Evolutionary conservation across 1,140 invertebrate genomes (phyloP).

Genomic region (Pseudomyrmex sp.): DNA sequence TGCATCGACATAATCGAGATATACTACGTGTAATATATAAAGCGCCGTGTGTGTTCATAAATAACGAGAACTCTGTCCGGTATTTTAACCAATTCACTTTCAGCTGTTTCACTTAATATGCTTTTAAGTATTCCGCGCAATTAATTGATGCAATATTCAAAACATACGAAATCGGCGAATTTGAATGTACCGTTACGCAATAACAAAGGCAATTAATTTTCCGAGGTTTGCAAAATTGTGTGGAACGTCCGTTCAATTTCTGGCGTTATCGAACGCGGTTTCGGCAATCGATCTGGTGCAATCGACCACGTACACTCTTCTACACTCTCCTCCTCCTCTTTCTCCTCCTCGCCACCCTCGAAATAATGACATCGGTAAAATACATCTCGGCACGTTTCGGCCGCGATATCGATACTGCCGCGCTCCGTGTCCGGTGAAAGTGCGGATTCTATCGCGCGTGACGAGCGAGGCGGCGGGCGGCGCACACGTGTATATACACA

Average conservation of each 20-base stretch:
- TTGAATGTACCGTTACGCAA: background rate
- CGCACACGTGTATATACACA: background rate
- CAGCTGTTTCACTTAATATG: background rate
- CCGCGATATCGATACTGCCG: conserved; percentile 34
- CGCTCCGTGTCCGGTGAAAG: conserved; percentile 30
- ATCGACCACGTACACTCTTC: background rate
- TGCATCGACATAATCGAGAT: background rate
- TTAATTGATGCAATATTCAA: background rate
- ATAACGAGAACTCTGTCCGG: background rate
- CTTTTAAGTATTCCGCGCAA: background rate
- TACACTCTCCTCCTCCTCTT: background rate
- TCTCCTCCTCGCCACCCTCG: background rate
- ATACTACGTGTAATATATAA: background rate
- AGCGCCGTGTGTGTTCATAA: background rate
- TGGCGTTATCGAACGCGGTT: conserved; percentile 34
- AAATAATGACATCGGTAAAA: conserved; percentile 38
- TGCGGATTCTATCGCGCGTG: conserved; percentile 40
- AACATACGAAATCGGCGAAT: background rate
- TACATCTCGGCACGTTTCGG: conserved; percentile 48
- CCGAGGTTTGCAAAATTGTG: conserved; percentile 14
- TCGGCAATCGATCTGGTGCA: background rate
- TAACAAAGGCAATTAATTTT: conserved; percentile 23
- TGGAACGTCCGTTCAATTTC: conserved; percentile 23
- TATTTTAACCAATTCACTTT: background rate
- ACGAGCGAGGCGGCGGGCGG: background rate